Evolutionary conservation across 2,113 vertebrate species (phyloP).

Genomic region (Scolopax mira): DNA sequence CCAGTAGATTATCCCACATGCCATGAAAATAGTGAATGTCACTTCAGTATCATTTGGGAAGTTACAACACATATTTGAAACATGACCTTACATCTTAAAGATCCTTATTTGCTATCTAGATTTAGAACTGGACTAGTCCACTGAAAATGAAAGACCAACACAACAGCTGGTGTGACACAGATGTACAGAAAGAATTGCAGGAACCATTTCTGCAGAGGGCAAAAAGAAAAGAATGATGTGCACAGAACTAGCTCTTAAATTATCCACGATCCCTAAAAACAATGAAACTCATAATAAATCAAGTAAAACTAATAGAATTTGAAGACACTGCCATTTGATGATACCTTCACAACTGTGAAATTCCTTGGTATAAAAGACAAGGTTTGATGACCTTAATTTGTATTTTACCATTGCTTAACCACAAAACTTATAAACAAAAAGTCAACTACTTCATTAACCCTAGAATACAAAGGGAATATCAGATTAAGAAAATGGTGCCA

Average conservation of each 20-base stretch:
- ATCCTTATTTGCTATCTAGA: not conserved
- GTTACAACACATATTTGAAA: not conserved
- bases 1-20: not conserved
- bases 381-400: not conserved
- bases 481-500: not conserved
- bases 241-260: not conserved
- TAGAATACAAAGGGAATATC: not conserved
- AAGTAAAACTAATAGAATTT: not conserved
- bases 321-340: not conserved
- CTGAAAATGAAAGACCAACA: not conserved
- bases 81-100: not conserved
- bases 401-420: not conserved
- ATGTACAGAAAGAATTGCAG: not conserved
- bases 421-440: not conserved
- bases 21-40: not conserved
- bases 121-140: not conserved
- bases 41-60: not conserved
- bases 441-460: not conserved
- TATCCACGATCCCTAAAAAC: not conserved
- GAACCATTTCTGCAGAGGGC: not conserved
- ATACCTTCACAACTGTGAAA: not conserved
- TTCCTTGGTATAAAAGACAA: not conserved
- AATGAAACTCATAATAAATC: not conserved
- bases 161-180: not conserved
- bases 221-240: not conserved